phyloP scores from a whole-genome alignment of 2,888 invertebrate genomes.

The Andrena camellia region DNA sequence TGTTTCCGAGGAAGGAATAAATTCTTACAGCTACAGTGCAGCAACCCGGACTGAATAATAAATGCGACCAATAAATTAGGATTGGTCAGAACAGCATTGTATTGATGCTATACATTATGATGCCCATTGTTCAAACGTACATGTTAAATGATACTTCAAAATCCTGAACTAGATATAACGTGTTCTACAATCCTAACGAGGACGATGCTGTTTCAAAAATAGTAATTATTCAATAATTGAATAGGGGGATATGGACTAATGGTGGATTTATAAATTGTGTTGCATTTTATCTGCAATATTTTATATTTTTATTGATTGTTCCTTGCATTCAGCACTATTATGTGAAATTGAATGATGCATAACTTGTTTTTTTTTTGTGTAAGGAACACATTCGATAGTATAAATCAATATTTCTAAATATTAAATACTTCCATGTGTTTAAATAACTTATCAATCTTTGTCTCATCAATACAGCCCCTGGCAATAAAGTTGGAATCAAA shows the following conservation, averaged over 20 bases:
- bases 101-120: slow-evolving; percentile 86
- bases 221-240: background rate
- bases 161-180: slow-evolving; percentile 86
- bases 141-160: slow-evolving; percentile 88
- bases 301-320: too few species aligned
- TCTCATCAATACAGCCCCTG: too few species aligned
- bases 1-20: slow-evolving; percentile 39
- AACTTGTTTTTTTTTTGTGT: too few species aligned
- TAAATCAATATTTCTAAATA: too few species aligned
- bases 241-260: background rate
- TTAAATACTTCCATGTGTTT: too few species aligned
- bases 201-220: background rate
- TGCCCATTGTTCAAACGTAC: slow-evolving; percentile 87
- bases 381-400: too few species aligned
- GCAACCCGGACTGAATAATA: slow-evolving; percentile 88
- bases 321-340: too few species aligned
- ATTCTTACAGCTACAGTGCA: slow-evolving; percentile 62
- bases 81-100: slow-evolving; percentile 88
- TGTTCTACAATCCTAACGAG: background rate
- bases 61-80: slow-evolving; percentile 89
- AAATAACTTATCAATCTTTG: too few species aligned
- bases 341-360: too few species aligned
- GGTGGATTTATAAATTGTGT: too few species aligned
- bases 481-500: too few species aligned
- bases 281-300: too few species aligned